Conservation (phyloP, 2,113 vertebrate genomes). For the Macrotus californicus region DNA sequence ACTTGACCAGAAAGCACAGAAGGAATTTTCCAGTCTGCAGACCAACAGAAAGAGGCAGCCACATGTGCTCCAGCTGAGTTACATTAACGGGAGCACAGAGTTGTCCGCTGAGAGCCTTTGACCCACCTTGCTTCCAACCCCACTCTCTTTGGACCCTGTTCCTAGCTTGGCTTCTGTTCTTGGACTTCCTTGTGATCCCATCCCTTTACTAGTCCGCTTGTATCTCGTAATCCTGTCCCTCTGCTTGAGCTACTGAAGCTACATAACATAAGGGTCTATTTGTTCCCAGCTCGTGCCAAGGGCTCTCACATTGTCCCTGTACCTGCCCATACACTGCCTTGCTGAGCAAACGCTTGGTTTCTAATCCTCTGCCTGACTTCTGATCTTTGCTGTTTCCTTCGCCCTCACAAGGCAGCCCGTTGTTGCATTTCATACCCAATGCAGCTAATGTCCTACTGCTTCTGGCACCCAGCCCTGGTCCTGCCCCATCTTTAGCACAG, state of each 20-base stretch:
- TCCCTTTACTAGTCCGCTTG: not conserved
- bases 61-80: not conserved
- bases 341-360: not conserved
- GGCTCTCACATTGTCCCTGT: not conserved
- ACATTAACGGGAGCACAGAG: not conserved
- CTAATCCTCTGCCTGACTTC: not conserved
- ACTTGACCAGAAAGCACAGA: not conserved
- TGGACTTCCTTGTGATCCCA: not conserved
- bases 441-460: not conserved
- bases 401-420: not conserved
- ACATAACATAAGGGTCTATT: not conserved
- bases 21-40: not conserved
- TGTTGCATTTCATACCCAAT: not conserved
- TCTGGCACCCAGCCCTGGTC: not conserved
- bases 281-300: not conserved
- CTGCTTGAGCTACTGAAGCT: not conserved
- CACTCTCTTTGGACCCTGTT: not conserved
- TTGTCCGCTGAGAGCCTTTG: not conserved
- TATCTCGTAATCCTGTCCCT: not conserved
- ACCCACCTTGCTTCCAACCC: not conserved
- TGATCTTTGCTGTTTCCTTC: not conserved
- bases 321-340: not conserved
- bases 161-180: not conserved
- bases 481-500: not conserved
- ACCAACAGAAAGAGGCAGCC: not conserved